Conservation (phyloP, 2,888 invertebrate species). For the Argyresthia albistria region DNA sequence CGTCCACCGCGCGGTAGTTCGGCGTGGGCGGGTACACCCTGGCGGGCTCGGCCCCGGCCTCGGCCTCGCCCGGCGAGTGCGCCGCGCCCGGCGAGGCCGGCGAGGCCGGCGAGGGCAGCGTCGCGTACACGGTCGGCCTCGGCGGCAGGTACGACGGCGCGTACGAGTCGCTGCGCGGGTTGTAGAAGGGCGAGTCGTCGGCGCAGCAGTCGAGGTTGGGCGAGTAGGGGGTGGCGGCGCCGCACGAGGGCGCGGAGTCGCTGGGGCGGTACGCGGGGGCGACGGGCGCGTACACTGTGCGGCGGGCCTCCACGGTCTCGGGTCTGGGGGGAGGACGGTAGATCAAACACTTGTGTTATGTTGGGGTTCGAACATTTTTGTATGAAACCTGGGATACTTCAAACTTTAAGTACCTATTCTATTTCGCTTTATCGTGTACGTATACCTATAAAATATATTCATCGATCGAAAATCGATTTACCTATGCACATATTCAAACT, state of each 20-base stretch:
- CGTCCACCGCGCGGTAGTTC: slow-evolving; percentile 41
- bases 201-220: slow-evolving; percentile 55
- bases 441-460: too few species aligned
- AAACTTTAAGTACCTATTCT: too few species aligned
- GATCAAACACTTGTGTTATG: too few species aligned
- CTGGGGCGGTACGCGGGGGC: slow-evolving; percentile 59
- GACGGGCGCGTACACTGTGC: slow-evolving; percentile 63
- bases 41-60: slow-evolving; percentile 30
- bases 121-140: slow-evolving; percentile 63
- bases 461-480: too few species aligned
- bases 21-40: slow-evolving; percentile 31
- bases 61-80: slow-evolving; percentile 35
- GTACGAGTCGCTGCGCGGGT: slow-evolving; percentile 65
- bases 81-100: slow-evolving; percentile 52
- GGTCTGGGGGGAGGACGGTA: slow-evolving; percentile 27
- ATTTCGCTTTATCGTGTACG: too few species aligned
- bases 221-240: slow-evolving; percentile 65
- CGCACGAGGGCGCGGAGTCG: slow-evolving; percentile 67
- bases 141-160: slow-evolving; percentile 65
- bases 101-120: slow-evolving; percentile 56
- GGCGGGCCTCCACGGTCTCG: slow-evolving; percentile 69
- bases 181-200: slow-evolving; percentile 67
- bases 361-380: too few species aligned
- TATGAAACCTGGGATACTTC: too few species aligned
- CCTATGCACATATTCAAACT: too few species aligned